phyloP scores from a whole-genome alignment of 2,113 vertebrate species.

The Notiomystis cincta region DNA sequence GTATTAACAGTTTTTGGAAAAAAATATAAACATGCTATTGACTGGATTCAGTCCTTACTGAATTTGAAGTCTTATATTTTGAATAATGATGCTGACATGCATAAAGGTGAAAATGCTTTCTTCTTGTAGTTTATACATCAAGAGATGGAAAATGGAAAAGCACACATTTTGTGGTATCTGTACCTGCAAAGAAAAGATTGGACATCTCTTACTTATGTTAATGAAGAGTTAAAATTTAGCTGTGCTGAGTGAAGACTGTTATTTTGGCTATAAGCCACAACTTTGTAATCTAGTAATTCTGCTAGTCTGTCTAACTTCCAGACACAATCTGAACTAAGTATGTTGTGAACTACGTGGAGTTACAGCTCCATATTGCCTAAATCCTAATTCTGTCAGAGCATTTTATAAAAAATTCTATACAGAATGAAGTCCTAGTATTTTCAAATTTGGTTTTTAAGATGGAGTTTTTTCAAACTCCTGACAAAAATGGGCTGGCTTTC shows the following conservation, averaged over 20 bases:
- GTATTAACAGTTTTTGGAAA: background rate
- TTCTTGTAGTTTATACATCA: background rate
- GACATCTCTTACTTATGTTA: background rate
- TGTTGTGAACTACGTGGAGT: background rate
- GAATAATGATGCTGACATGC: background rate
- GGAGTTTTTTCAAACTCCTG: background rate
- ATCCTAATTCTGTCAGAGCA: background rate
- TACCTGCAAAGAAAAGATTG: background rate
- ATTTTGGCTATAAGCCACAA: background rate
- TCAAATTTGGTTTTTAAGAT: background rate
- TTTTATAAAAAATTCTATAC: background rate
- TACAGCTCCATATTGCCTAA: background rate
- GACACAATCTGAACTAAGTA: background rate
- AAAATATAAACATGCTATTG: background rate
- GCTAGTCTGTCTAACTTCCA: background rate
- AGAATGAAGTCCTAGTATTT: background rate
- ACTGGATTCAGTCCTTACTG: background rate
- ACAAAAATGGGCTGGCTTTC: background rate
- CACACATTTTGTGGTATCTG: background rate
- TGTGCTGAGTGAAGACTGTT: background rate
- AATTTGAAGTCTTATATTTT: background rate
- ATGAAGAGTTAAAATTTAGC: background rate
- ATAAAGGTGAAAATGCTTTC: background rate
- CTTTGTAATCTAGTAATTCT: background rate
- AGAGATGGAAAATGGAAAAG: background rate